Conservation (phyloP, 2,888 invertebrate species). For the Polylopha cassiicola region DNA sequence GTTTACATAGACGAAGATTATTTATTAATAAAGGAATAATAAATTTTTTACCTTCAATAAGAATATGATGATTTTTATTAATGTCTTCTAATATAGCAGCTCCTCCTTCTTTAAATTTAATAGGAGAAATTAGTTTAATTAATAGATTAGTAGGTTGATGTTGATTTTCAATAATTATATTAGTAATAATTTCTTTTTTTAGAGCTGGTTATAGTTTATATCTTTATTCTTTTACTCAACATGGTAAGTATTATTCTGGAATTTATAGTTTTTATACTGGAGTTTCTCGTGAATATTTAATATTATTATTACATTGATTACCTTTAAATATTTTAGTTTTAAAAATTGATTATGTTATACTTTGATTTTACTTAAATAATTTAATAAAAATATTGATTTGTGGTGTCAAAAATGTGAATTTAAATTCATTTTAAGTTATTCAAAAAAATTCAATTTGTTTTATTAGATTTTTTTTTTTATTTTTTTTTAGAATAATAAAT, state of each 20-base stretch:
- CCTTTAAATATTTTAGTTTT: conserved; percentile 80
- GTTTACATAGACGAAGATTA: conserved; percentile 77
- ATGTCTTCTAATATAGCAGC: conserved; percentile 80
- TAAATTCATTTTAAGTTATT: conserved; percentile 69
- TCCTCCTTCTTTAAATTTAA: conserved; percentile 82
- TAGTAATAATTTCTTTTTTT: conserved; percentile 80
- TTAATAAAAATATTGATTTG: conserved; percentile 83
- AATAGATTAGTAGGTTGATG: conserved; percentile 76
- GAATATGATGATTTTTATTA: conserved; percentile 82
- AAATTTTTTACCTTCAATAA: conserved; percentile 76
- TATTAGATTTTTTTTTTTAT: conserved; percentile 69
- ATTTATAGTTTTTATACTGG: conserved; percentile 70
- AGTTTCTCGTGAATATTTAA: conserved; percentile 75
- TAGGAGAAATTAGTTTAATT: conserved; percentile 81
- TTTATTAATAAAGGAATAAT: conserved; percentile 80
- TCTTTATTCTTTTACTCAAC: conserved; percentile 80
- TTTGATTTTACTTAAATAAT: conserved; percentile 80
- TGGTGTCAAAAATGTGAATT: conserved; percentile 78
- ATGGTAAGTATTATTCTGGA: conserved; percentile 73
- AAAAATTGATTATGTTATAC: conserved; percentile 68
- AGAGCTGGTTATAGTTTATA: conserved; percentile 80
- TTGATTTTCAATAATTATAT: conserved; percentile 64
- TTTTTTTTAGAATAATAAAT: conserved; percentile 60
- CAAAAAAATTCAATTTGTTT: conserved; percentile 70
- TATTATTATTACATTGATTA: conserved; percentile 79